Conservation (phyloP, 2,113 vertebrate species). For the Hippocampus abdominalis region DNA sequence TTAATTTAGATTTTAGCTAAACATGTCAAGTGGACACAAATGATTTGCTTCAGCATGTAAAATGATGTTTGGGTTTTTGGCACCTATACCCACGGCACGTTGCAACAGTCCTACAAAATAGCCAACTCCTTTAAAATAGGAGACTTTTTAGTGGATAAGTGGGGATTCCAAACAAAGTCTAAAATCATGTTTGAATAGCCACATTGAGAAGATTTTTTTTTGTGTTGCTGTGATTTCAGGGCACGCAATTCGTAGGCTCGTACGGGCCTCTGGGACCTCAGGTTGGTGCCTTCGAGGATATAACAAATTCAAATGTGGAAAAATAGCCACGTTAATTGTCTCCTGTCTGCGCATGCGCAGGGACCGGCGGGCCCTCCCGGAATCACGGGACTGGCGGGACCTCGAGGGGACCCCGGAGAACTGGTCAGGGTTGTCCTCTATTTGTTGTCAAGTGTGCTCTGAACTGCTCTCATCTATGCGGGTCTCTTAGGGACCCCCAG, state of each 20-base stretch:
- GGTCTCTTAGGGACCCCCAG: slow-evolving; percentile 80
- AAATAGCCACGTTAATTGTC: background rate
- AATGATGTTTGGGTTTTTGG: no score
- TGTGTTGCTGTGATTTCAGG: slow-evolving; percentile 63
- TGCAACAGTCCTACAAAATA: no score
- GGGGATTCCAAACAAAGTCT: no score
- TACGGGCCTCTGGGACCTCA: slow-evolving; percentile 82
- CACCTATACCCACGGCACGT: no score
- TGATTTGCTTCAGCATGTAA: no score
- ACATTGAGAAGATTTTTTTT: background rate
- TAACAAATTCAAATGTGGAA: background rate
- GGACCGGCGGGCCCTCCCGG: slow-evolving; percentile 79
- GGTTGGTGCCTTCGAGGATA: slow-evolving; percentile 64
- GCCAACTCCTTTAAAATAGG: no score
- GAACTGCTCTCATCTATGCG: slow-evolving; percentile 22
- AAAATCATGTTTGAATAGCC: background rate
- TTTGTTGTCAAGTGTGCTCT: background rate
- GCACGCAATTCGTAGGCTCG: slow-evolving; percentile 85
- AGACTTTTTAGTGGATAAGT: no score
- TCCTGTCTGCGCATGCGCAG: slow-evolving; percentile 24
- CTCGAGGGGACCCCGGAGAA: slow-evolving; percentile 87
- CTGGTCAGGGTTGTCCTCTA: slow-evolving; percentile 72
- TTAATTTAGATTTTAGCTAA: no score
- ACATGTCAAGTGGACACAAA: no score
- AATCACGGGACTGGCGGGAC: slow-evolving; percentile 81